Base-by-base conservation (phyloP, 2,888 invertebrate genomes). In the Tipula vernalis region DNA sequence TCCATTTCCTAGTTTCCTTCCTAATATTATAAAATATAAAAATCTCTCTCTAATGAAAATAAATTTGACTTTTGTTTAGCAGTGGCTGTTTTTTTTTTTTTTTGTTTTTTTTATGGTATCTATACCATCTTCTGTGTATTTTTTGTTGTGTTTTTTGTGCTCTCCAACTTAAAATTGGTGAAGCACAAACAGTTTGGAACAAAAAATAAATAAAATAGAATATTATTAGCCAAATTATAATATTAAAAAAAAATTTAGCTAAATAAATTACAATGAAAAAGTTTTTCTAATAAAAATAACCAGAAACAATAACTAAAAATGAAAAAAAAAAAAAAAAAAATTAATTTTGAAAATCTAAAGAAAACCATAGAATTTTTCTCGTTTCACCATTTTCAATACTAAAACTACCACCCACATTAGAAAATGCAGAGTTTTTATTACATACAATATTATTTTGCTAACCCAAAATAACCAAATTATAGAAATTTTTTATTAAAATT, bases 1-100 rank as follows among this genome's bases (percentile, higher is more conserved):
- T 71, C 71, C 71, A 71, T 71, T 71, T 71, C 71, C 71, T 71
- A 71, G 71, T 71, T 71, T 71, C 71, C 71, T 71, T 71, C 71
- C 71, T 71, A 71, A 71, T 71, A 28, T 71, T 71, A 28, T 28
- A 71, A 71, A 71, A 71, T n/a, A 71, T n/a, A 71, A 15, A 57
- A 71, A 71, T 28, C 12, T 28, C 12, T 28, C 12, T 71, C 71
- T 71, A 71, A 71, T 71, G 71, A 71, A 71, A 71, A 71, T 71
- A n/a, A 71, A 71, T 71, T 71, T 28, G 71, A 71, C 18, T 71
- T 71, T 71, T 28, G 71, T 71, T 71, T 28, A 71, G 71, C 10
- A 71, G 10, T 71, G 8, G 71, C 28, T 18, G 2, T 28, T 71
- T 71, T 71, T 10, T 28, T 71, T n/a, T n/a, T n/a, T n/a, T n/a